A percentile compares a stretch with the other conserved stretches of the same genome.
Evolutionary conservation across 2,113 vertebrate species (phyloP).

Genomic region (Anolis sagrei): DNA sequence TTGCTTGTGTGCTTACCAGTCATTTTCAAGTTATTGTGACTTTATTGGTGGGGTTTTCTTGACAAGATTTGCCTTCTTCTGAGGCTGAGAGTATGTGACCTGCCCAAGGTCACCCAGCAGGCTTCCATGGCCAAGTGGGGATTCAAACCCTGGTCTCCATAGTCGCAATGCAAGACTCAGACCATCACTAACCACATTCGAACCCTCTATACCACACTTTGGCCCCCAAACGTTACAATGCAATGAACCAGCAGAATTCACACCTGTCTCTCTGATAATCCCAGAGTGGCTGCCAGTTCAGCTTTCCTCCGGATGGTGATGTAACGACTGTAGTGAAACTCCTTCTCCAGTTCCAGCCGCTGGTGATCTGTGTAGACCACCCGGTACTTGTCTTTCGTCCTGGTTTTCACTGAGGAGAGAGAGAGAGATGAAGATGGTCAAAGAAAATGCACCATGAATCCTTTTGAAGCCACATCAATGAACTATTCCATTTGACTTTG

Average conservation of each 20-base stretch:
- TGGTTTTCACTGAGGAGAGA: slow-evolving; percentile 78
- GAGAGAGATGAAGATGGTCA: slow-evolving; percentile 47
- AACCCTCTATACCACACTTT: too few species aligned
- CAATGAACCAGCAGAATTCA: slow-evolving; percentile 25
- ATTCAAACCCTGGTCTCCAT: too few species aligned
- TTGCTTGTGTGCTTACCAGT: too few species aligned
- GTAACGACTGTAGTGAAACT: slow-evolving; percentile 84
- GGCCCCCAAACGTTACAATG: too few species aligned
- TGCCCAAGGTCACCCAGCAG: too few species aligned
- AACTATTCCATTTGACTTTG: not conserved
- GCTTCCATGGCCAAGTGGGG: too few species aligned
- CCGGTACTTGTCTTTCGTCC: slow-evolving; percentile 86
- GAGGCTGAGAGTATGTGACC: too few species aligned
- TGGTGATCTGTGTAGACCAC: slow-evolving; percentile 86
- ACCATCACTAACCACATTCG: too few species aligned
- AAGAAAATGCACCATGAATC: slow-evolving; percentile 39
- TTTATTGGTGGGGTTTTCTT: too few species aligned
- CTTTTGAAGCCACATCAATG: slow-evolving; percentile 36
- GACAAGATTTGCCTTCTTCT: too few species aligned
- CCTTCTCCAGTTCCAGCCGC: slow-evolving; percentile 84
- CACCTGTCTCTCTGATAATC: slow-evolving; percentile 85
- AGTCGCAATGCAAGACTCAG: too few species aligned
- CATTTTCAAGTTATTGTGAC: too few species aligned
- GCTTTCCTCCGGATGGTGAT: slow-evolving; percentile 85
- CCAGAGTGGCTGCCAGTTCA: slow-evolving; percentile 81